Base-by-base conservation (phyloP, 2,888 invertebrate species). In the Endotricha flammealis region DNA sequence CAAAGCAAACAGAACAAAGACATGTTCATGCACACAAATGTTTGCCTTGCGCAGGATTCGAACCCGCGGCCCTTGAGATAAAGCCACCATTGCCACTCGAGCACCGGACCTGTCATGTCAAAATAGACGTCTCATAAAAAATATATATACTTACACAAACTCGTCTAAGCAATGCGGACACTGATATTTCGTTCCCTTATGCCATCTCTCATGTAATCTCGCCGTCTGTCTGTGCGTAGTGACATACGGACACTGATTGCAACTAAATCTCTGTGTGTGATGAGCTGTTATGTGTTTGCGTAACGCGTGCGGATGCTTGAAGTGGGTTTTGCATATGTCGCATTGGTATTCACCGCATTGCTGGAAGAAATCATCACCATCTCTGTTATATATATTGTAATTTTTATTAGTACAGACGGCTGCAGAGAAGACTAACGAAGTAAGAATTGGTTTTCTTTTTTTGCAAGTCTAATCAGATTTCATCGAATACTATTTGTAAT, bases 221-320 rank as follows among this genome's bases (percentile, higher is more conserved):
- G 83, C 83, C 0, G 77, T 74, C 46, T 78, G 79, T 34, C 82
- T 52, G 44, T 82, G 79, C 0, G 77, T 81, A 0, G 83, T 83
- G 12, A 78, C 60, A 36, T 77, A 83, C 0, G 67, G 57, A 16
- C 83, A 83, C 38, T 67, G 70, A 38, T 78, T 80, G 23, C 85
- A 85, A 36, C 73, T 79, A 47, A 79, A 85, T 34, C 77, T 38
- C 35, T 83, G 78, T 1, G 81, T 79, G 56, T 85, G 85, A 12
- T 85, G 85, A 3, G 85, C 82, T 0, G 85, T 85, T 1, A 81
- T 69, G 37, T 85, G 85, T 10, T 85, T 85, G 0, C 85, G 41
- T 0, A 83, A 43, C 0, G 83, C 82, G 46, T 80, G 72, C 0
- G 73, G 57, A 0, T 78, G 74, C 11, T 72, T 75, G 62, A 83